Base-by-base conservation (phyloP, 2,888 invertebrate species). In the Noctua janthe region DNA sequence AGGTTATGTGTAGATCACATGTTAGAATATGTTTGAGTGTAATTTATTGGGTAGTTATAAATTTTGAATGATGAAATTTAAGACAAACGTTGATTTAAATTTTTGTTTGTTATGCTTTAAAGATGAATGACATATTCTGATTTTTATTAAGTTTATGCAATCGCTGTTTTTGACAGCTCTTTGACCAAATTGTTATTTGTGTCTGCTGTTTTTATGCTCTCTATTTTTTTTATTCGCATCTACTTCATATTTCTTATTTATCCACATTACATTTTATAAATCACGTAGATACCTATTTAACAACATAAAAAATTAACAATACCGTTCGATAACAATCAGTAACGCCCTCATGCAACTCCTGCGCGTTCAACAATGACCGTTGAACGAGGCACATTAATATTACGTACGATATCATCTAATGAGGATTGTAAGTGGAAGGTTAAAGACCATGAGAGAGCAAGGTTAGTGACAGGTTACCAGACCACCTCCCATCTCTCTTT, bases 331-430 rank as follows among this genome's bases (percentile, higher is more conserved):
- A 80, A 71, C 6, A 35, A 85, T 79, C 83, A 88, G 82, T 80
- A 84, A 84, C 85, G 80, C 77, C 84, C 71, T 80, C 88, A 78
- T 86, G 77, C 79, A 56, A 80, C 80, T 59, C 20, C 74, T 54
- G 71, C 78, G 82, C 76, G 29, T 70, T 73, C 67, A 84, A 86
- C 88, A 84, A 87, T 85, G 85, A 79, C 77, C 74, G 80, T 29
- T 86, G 80, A 86, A 86, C 76, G 83, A 83, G 79, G 49, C 67
- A 76, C 85, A 94, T 94, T 94, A 93, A 93, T 94, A 92, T 91
- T 80, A 71, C 77, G 80, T 87, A 86, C 89, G 94, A 94, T 94
- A 82, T 88, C 92, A 94, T 94, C 94, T 89, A 85, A 87, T 87
- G 81, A 79, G 69, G 66, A 70, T 67, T 82, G 82, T 82, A 76